Percentiles rank a stretch among this genome's conserved stretches.
Evolutionary conservation across 2,888 invertebrate genomes (phyloP).

Genomic region (Erannis defoliaria): DNA sequence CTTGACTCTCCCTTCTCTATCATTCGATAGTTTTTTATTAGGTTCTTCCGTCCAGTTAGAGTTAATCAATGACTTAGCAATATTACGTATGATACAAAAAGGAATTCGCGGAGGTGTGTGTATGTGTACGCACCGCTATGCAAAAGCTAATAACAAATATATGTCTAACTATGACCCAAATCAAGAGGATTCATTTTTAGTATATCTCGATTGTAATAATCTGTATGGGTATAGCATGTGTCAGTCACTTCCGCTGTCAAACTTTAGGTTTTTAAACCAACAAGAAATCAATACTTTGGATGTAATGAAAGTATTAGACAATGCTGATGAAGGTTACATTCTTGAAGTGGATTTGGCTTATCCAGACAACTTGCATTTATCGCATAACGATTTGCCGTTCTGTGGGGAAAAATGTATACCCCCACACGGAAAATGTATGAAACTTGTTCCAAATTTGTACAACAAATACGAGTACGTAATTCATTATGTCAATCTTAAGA

Average conservation of each 20-base stretch:
- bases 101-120: not conserved
- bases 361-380: not conserved
- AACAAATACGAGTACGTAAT: not conserved
- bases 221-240: not conserved
- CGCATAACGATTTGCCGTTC: not conserved
- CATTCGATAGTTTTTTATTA: not conserved
- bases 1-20: not conserved
- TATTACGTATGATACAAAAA: not conserved
- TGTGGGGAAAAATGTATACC: not conserved
- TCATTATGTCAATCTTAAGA: not conserved
- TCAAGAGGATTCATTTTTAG: too few species aligned
- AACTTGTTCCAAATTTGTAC: not conserved
- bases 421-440: not conserved
- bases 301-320: not conserved
- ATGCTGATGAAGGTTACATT: not conserved
- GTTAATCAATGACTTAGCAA: not conserved
- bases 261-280: not conserved
- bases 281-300: not conserved
- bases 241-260: not conserved
- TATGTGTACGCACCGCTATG: not conserved
- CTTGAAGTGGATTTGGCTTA: not conserved
- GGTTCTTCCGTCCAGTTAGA: not conserved
- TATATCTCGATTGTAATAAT: not conserved
- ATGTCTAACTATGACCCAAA: not conserved
- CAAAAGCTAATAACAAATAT: not conserved